These are phyloP conservation scores for Acridotheres tristis DNA, from an alignment of 2,797 vertebrate species.

Conservation along the genomic window DNA sequence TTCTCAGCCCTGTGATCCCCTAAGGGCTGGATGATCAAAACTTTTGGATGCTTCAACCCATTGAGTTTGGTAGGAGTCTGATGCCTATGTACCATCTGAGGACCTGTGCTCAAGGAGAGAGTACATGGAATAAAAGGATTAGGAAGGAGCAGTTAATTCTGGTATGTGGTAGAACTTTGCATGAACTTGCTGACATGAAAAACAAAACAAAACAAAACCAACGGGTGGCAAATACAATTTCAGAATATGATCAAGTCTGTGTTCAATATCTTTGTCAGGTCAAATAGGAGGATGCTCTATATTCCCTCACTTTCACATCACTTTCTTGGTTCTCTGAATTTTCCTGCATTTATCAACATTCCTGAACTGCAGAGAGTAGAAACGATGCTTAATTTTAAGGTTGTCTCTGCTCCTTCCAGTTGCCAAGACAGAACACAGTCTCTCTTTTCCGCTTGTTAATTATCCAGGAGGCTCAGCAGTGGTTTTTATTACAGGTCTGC, in stretches of 20 bases:
- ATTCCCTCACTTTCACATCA: neutral
- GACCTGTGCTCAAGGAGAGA: neutral
- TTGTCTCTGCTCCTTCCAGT: neutral
- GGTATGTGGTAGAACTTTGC: neutral
- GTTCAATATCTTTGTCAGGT: neutral
- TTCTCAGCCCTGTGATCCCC: neutral
- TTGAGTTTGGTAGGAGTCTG: neutral
- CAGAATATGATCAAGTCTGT: neutral
- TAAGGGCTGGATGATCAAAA: accelerated
- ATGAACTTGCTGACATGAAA: neutral
- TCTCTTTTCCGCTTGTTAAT: neutral
- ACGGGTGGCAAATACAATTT: neutral
- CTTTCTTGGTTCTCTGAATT: neutral
- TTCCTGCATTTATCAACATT: neutral
- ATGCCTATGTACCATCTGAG: neutral
- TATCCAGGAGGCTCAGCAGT: neutral
- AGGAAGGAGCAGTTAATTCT: neutral
- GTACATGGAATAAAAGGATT: neutral
- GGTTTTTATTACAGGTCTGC: neutral
- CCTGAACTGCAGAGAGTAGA: neutral
- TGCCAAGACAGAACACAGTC: neutral
- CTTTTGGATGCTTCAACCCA: neutral
- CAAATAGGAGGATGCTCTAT: neutral
- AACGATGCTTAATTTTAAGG: neutral
- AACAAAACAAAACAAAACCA: neutral